Conservation (phyloP, 1,140 invertebrate genomes). For the Drosophila gunungcola region DNA sequence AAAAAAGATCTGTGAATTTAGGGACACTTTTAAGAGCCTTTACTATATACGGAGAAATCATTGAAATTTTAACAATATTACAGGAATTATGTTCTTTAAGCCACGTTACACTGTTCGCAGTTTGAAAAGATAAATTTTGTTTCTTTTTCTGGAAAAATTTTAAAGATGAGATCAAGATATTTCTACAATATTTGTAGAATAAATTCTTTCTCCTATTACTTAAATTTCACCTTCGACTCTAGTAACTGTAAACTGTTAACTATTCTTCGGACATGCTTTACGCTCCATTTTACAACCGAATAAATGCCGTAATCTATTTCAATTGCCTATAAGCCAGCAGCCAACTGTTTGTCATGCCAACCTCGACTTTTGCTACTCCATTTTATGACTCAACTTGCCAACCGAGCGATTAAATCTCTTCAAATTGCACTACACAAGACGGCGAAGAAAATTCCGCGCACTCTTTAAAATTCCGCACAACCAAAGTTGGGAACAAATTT, state of each 20-base stretch:
- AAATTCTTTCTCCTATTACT: neutral
- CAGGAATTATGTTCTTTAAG: no score
- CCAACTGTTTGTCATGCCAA: slow-evolving; percentile 46
- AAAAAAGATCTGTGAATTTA: no score
- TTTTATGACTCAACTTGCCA: slow-evolving; percentile 38
- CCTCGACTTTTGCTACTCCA: slow-evolving; percentile 37
- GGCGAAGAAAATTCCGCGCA: slow-evolving; percentile 33
- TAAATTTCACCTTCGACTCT: neutral
- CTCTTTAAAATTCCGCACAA: slow-evolving; percentile 71
- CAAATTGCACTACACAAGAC: slow-evolving; percentile 39
- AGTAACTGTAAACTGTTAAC: slow-evolving; percentile 20
- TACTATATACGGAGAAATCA: no score
- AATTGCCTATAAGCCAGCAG: slow-evolving; percentile 13
- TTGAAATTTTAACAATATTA: no score
- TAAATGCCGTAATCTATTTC: slow-evolving; percentile 34
- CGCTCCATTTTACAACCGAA: slow-evolving; percentile 25
- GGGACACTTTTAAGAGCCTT: no score
- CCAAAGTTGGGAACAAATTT: slow-evolving; percentile 30
- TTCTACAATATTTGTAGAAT: no score
- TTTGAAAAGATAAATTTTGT: no score
- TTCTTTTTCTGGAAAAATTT: no score
- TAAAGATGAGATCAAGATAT: no score
- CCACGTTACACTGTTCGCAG: no score
- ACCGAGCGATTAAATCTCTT: slow-evolving; percentile 52
- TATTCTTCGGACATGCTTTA: slow-evolving; percentile 20